Base-by-base conservation (phyloP, 2,113 vertebrate species). In the Corapipo altera region DNA sequence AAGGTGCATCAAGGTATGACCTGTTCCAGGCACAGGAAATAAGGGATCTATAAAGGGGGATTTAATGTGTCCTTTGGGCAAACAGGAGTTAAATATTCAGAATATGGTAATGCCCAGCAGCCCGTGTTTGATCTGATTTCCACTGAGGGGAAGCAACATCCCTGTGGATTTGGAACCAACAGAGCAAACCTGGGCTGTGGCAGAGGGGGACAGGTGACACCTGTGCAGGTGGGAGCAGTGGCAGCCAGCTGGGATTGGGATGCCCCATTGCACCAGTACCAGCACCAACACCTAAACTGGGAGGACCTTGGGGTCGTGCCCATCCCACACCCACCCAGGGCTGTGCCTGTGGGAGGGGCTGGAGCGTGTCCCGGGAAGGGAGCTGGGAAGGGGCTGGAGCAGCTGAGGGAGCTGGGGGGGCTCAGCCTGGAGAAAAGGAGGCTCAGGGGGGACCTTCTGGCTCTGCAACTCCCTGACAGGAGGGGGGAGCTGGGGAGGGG, bases 91-190 rank as follows among this genome's bases (percentile, higher is more conserved):
- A 75, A 95, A 67, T 97, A 72, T 91, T 94, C 91, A 77, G 96
- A 75, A 92, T 86, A 69, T 80, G 73, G 97, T 92, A 74, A 89
- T 80, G 85, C 74, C 73, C 58, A 93, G 65, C 72, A 82, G 39
- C 43, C 55, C 49, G 28, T 54, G 84, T 88, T 73, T 64, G 81
- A 84, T 92, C 91, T 95, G 74, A 96, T 97, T 97, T 97, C 96
- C 70, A 69, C 90, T 66, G 57, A 96, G 93, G 85, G 96, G 97
- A 98, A 97, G 64, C 93, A 59, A 59, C 7, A 46, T 95, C 82
- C 51, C 3, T 15, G 12, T 14, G 14, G 49, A 51, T 51, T 51
- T 51, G 4, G 26, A 26, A 51, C 49, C 49, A 3, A 5, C 26
- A 15, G 49, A 51, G 24, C 49, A 14, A 15, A 27, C 14, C 14